Evolutionary conservation across 2,888 invertebrate genomes (phyloP), one percentile per base, ranked within the genome.

Genomic region (Drosophila barbarae): DNA sequence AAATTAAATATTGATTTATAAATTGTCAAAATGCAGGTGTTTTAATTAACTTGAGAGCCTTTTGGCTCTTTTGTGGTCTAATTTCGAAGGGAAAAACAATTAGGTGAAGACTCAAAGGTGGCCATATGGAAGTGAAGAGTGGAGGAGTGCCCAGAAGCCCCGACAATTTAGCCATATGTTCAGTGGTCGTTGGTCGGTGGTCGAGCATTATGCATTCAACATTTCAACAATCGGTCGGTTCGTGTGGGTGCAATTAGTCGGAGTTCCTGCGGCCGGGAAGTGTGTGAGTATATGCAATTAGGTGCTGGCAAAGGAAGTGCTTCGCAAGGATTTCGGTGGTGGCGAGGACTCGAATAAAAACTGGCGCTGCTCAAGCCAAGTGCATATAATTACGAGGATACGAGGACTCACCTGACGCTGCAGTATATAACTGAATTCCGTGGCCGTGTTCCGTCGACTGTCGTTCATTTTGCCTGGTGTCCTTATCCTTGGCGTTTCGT

Each of bases 361-460:
- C 35, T 36, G n/a, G 26, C 35, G n/a, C 65, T 36, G 18, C 36
- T 64, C 42, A 50, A 41, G 51, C 28, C 47, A 42, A 69, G 50
- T 55, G 55, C 57, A 68, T 51, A 30, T 68, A 60, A 66, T 69
- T 69, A 46, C 21, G 23, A 23, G 23, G 47, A 13, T 36, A 10
- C 15, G 47, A 15, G 52, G 54, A 80, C 84, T 74, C 76, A 89
- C 89, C 89, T 89, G 89, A 67, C 89, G 84, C 73, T 89, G 89
- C 68, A 89, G 86, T 65, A 89, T 89, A 73, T 89, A 89, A 78
- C 89, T 89, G 67, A 89, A 89, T 86, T 89, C 89, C 59, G 88
- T 89, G 59, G 89, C 89, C 64, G 88, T 88, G 79, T 87, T 88
- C 72, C 88, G 84, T 72, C 88, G 84, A 72, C 85, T 89, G 66